These are phyloP conservation scores for Epinephelus awoara DNA, from an alignment of 2,797 vertebrate species.

Conservation along the genomic window DNA sequence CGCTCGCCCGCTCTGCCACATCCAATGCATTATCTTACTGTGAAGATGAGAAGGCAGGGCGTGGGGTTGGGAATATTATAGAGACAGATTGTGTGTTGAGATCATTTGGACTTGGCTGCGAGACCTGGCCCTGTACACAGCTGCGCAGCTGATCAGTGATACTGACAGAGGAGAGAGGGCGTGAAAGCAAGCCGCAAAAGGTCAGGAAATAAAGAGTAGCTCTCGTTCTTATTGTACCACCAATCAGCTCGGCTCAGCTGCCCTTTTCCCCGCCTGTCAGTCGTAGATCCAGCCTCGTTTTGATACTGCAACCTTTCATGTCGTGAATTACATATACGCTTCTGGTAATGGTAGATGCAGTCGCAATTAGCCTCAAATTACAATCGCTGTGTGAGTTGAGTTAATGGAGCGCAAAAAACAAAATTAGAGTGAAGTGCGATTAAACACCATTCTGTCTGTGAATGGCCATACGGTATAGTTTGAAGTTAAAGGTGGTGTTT, in stretches of 20 bases:
- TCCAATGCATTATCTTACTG: slow-evolving; percentile 75
- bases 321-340: slow-evolving; percentile 47
- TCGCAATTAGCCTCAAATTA: slow-evolving; percentile 65
- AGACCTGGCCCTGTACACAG: slow-evolving; percentile 68
- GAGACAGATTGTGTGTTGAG: slow-evolving; percentile 76
- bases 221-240: slow-evolving; percentile 81
- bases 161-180: slow-evolving; percentile 75
- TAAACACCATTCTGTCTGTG: slow-evolving; percentile 38
- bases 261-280: slow-evolving; percentile 82
- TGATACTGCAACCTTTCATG: slow-evolving; percentile 69
- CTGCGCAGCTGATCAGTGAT: slow-evolving; percentile 81
- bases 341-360: slow-evolving; percentile 48
- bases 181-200: slow-evolving; percentile 76
- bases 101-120: slow-evolving; percentile 74
- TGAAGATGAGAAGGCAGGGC: slow-evolving; percentile 76
- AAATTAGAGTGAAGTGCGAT: slow-evolving; percentile 60
- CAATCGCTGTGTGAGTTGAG: slow-evolving; percentile 47
- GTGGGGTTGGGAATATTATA: slow-evolving; percentile 71
- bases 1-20: slow-evolving; percentile 64
- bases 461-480: background rate
- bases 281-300: slow-evolving; percentile 68
- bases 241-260: slow-evolving; percentile 82
- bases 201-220: slow-evolving; percentile 86
- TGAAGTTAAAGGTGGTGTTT: slow-evolving; percentile 50
- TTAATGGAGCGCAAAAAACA: slow-evolving; percentile 60